These are phyloP conservation scores for Pachycephala philippinensis DNA, from an alignment of 2,113 vertebrate genomes.

Conservation along the genomic window DNA sequence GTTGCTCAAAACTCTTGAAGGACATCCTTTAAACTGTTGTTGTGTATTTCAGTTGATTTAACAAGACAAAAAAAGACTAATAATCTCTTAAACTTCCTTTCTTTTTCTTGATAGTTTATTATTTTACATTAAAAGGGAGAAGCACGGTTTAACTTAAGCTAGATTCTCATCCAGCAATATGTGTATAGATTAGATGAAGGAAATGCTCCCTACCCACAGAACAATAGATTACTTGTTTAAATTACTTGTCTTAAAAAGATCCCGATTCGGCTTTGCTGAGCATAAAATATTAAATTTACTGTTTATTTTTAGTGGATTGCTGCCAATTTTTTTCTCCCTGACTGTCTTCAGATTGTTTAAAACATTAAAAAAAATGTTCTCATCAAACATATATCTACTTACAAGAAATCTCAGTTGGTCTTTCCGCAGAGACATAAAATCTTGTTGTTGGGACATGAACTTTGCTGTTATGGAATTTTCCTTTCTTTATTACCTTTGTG, in stretches of 20 bases:
- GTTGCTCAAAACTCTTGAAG: background rate
- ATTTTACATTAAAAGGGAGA: background rate
- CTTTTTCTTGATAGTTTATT: background rate
- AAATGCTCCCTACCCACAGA: background rate
- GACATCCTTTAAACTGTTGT: background rate
- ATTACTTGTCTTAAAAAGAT: slow-evolving; percentile 62
- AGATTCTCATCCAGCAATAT: background rate
- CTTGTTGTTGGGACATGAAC: slow-evolving; percentile 42
- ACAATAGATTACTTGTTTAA: slow-evolving; percentile 39
- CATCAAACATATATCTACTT: slow-evolving; percentile 44
- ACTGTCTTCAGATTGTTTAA: slow-evolving; percentile 45
- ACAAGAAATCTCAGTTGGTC: slow-evolving; percentile 39
- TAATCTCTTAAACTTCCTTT: background rate
- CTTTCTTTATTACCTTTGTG: background rate
- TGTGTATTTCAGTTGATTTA: background rate
- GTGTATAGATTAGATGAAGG: background rate
- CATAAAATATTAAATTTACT: slow-evolving; percentile 52
- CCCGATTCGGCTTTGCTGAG: slow-evolving; percentile 40
- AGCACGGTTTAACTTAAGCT: background rate
- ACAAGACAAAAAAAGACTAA: background rate
- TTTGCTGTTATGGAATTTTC: slow-evolving; percentile 22
- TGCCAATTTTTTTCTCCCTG: slow-evolving; percentile 16
- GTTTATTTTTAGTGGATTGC: slow-evolving; percentile 63
- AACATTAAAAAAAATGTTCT: slow-evolving; percentile 39
- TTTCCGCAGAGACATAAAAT: slow-evolving; percentile 40